phyloP scores from a whole-genome alignment of 1,140 invertebrate genomes.

The Drosophila santomea region DNA sequence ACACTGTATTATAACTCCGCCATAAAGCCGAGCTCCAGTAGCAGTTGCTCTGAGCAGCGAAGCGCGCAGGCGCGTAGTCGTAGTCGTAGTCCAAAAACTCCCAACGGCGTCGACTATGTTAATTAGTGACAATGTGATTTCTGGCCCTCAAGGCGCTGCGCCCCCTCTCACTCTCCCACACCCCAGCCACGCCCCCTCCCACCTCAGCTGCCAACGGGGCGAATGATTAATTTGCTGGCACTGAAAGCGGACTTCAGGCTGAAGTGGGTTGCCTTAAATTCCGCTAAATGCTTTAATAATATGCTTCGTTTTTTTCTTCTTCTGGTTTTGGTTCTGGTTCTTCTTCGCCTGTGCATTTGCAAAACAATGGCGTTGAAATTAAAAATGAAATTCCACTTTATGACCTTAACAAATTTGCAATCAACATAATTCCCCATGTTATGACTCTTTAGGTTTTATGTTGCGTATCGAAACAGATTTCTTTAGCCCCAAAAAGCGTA shows the following conservation, averaged over 20 bases:
- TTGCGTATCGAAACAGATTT: constrained; percentile 55
- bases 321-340: neutral
- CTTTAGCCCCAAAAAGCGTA: constrained; percentile 19
- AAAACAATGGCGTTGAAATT: constrained; percentile 82
- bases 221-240: constrained; percentile 76
- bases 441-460: constrained; percentile 65
- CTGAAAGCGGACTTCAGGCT: constrained; percentile 45
- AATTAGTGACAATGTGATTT: constrained; percentile 82
- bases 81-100: constrained; percentile 69
- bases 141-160: constrained; percentile 62
- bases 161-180: constrained; percentile 8
- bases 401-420: constrained; percentile 84
- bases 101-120: constrained; percentile 71
- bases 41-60: constrained; percentile 64
- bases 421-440: constrained; percentile 78
- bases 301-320: constrained; percentile 29
- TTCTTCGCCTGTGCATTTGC: constrained; percentile 21
- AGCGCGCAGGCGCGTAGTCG: constrained; percentile 74
- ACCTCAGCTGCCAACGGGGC: constrained; percentile 10
- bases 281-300: constrained; percentile 82
- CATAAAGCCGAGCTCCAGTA: constrained; percentile 29
- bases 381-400: constrained; percentile 79
- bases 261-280: constrained; percentile 73
- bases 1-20: constrained; percentile 2
- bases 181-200: constrained; percentile 1